phyloP scores from a whole-genome alignment of 2,113 vertebrate genomes.

The Chinchilla lanigera region DNA sequence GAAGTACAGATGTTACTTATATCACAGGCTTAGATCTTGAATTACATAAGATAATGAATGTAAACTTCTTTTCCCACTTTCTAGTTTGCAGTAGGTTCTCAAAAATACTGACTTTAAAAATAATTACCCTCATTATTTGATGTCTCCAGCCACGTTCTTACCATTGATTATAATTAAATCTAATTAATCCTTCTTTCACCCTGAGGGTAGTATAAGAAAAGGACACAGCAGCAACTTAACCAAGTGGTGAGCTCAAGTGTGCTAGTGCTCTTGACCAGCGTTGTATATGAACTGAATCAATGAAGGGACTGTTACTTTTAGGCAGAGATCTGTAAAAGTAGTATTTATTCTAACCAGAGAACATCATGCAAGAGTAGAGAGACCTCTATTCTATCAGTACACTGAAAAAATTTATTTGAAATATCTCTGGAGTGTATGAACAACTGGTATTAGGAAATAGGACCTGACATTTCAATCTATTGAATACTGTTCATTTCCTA shows the following conservation, averaged over 20 bases:
- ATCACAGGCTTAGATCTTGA: not conserved
- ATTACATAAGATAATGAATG: not conserved
- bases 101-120: not conserved
- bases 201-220: not conserved
- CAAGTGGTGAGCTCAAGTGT: not conserved
- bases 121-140: not conserved
- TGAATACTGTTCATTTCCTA: not conserved
- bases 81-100: not conserved
- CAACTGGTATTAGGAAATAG: not conserved
- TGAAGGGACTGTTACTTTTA: not conserved
- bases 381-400: not conserved
- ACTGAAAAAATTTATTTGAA: not conserved
- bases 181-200: not conserved
- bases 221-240: not conserved
- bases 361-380: not conserved
- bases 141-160: not conserved
- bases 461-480: not conserved
- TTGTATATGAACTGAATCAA: not conserved
- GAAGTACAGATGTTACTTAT: not conserved
- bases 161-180: not conserved
- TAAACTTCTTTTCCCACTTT: not conserved
- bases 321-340: not conserved
- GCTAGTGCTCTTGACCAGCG: not conserved
- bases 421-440: not conserved
- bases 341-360: not conserved